Evolutionary conservation across 2,797 vertebrate genomes (phyloP), one percentile per base, ranked within the genome.

Genomic region (Danio albolineatus): DNA sequence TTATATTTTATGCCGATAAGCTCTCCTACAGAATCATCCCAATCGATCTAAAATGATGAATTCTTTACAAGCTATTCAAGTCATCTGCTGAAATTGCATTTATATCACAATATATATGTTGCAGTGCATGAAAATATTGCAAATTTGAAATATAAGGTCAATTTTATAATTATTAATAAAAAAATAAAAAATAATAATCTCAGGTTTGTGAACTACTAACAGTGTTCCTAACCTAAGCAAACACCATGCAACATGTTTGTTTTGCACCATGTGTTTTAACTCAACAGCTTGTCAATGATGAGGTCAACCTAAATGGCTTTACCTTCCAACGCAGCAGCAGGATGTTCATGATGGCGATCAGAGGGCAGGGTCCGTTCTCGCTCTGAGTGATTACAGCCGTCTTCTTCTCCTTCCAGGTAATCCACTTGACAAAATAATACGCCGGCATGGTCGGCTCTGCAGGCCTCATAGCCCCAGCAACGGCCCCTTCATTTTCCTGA

Each of bases 291-390:
- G n/a, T 7, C 2, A 6, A 39, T 7, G n/a, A 2, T 16, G 36
- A 16, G 43, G 10, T 38, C 10, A 60, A 16, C 8, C 7, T 36
- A 5, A 54, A 59, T 4, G 0, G 51, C 87, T 28, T 85, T 72
- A 96, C 97, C 96, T 97, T 97, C 97, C 97, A 98, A 76, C 94
- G 95, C 38, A 99, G 88, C 21, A 98, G 94, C 8, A 98, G 94
- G 16, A 95, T 92, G 87, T 99, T 99, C 91, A 98, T 96, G 90
- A 98, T 96, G 90, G 97, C 97, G 76, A 98, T 93, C 21, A 99
- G 94, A 0, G 97, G 97, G 86, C 97, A 98, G 62, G 97, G 97
- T 39, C 97, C 97, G 0, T 99, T 98, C 84, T 96, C 88, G 0
- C 95, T 97, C 94, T 98, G 97, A 0, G 91, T 98, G 89, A 99